These are phyloP conservation scores for Columba janthina DNA, from an alignment of 2,113 vertebrate species.

Conservation along the genomic window DNA sequence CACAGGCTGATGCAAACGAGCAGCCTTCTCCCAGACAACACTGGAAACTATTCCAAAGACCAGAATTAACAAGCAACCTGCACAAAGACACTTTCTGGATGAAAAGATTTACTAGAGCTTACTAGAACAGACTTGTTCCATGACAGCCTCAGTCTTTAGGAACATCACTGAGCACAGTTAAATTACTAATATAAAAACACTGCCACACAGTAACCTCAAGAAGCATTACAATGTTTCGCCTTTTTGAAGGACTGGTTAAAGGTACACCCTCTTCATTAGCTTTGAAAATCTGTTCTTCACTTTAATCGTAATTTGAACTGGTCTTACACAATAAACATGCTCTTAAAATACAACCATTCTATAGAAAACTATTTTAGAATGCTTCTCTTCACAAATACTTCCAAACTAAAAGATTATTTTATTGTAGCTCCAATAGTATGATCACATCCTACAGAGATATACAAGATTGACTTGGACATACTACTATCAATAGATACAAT, in stretches of 20 bases:
- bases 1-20: accelerated
- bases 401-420: not conserved
- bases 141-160: not conserved
- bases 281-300: not conserved
- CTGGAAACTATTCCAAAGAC: not conserved
- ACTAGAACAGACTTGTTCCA: not conserved
- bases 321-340: not conserved
- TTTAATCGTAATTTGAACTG: not conserved
- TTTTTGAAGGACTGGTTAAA: not conserved
- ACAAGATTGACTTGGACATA: not conserved
- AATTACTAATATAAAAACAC: not conserved
- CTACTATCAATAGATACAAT: not conserved
- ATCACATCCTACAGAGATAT: not conserved
- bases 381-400: not conserved
- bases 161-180: not conserved
- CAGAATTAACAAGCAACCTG: not conserved
- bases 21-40: not conserved
- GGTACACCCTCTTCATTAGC: not conserved
- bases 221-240: not conserved
- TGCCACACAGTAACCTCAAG: not conserved
- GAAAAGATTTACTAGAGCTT: not conserved
- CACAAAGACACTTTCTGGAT: not conserved
- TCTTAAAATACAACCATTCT: not conserved
- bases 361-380: not conserved
- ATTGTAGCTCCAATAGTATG: not conserved